Conservation (phyloP, 1,140 invertebrate species). For the Mycetomoellerius zeteki region DNA sequence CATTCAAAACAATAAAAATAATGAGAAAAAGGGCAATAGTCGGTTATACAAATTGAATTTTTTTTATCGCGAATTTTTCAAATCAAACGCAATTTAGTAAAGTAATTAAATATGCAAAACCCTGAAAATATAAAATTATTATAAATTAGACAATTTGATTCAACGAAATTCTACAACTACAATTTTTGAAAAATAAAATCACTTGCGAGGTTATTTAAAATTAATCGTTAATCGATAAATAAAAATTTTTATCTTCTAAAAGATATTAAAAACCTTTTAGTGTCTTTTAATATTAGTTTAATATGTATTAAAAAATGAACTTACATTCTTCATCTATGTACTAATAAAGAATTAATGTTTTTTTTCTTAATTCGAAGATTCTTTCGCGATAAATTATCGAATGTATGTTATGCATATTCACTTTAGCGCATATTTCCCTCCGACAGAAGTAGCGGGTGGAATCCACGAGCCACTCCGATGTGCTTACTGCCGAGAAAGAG, state of each 20-base stretch:
- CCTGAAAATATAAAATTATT: not conserved
- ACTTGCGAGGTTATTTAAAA: not conserved
- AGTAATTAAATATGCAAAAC: not conserved
- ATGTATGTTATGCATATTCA: slow-evolving; percentile 13
- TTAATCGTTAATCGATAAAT: not conserved
- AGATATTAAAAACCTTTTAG: not conserved
- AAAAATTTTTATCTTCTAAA: not conserved
- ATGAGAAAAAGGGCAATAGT: no score
- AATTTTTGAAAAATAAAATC: not conserved
- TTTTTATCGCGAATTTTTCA: not conserved
- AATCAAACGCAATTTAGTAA: not conserved
- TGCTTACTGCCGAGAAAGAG: slow-evolving; percentile 55
- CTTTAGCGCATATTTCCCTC: slow-evolving; percentile 15
- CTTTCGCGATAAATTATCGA: not conserved
- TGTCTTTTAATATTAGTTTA: no score
- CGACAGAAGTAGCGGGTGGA: slow-evolving; percentile 45
- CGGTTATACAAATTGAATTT: not conserved
- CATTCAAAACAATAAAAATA: no score
- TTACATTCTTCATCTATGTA: not conserved
- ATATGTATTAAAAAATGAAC: not conserved
- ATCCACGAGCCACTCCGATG: slow-evolving; percentile 25
- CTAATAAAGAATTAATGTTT: not conserved
- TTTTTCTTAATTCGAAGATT: not conserved
- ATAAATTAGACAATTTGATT: not conserved
- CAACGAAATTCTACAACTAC: not conserved